Evolutionary conservation across 2,888 invertebrate genomes (phyloP).

Genomic region (Cryptops parisi): DNA sequence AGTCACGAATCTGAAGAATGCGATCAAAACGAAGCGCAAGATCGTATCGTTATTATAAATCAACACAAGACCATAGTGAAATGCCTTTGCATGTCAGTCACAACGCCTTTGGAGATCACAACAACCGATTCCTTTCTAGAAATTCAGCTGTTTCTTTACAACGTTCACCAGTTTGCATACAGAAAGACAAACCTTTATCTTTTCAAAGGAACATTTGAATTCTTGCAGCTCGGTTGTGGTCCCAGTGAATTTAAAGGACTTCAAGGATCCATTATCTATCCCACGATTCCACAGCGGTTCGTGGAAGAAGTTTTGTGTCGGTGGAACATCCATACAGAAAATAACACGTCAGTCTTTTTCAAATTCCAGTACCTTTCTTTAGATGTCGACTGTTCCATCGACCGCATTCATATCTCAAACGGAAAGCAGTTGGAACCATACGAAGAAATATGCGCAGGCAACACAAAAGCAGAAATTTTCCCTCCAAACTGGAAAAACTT

Average conservation of each 20-base stretch:
- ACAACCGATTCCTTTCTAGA: constrained; percentile 10
- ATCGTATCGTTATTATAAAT: constrained; percentile 13
- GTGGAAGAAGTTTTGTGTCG: constrained; percentile 13
- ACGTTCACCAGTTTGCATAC: constrained; percentile 15
- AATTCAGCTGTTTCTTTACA: constrained; percentile 7
- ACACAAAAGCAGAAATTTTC: constrained; percentile 42
- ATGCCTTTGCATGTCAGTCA: constrained; percentile 15
- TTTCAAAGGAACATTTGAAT: constrained; percentile 17
- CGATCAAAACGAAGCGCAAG: background rate
- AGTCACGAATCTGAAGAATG: background rate
- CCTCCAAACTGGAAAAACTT: constrained; percentile 52
- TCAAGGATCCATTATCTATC: constrained; percentile 14
- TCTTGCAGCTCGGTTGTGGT: constrained; percentile 18
- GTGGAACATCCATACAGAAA: constrained; percentile 14
- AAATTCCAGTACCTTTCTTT: constrained; percentile 14
- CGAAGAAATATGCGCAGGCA: constrained; percentile 17
- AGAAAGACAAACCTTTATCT: constrained; percentile 12
- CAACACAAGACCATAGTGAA: background rate
- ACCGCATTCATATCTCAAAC: constrained; percentile 6
- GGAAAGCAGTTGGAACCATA: constrained; percentile 6
- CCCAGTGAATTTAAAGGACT: constrained; percentile 6
- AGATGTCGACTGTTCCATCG: constrained; percentile 10
- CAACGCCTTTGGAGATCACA: constrained; percentile 9
- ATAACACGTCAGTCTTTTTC: constrained; percentile 10
- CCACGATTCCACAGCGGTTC: constrained; percentile 4